Evolutionary conservation across 2,113 vertebrate species (phyloP).

Genomic region (Apodemus sylvaticus): DNA sequence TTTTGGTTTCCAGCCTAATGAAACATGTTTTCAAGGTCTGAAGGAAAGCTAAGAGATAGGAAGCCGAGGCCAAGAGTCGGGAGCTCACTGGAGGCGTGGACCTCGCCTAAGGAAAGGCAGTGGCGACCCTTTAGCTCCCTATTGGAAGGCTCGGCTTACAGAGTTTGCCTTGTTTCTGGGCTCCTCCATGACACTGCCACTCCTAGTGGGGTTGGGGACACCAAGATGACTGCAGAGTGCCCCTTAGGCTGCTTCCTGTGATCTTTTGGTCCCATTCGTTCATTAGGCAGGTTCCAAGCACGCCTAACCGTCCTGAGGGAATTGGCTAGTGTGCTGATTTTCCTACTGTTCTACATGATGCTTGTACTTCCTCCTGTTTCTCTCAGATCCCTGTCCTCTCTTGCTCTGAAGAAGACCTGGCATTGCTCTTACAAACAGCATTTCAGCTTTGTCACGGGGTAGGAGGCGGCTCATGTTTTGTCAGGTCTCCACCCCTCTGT

Average conservation of each 20-base stretch:
- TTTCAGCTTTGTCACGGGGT: neutral
- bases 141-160: neutral
- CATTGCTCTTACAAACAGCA: neutral
- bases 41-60: conserved; percentile 35
- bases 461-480: neutral
- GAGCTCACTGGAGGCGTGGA: neutral
- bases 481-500: neutral
- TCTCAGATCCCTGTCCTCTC: neutral
- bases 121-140: conserved; percentile 42
- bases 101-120: neutral
- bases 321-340: neutral
- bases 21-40: conserved; percentile 68
- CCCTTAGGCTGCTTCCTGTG: neutral
- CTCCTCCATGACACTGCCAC: rapidly evolving
- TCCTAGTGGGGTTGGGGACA: neutral
- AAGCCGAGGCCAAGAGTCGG: conserved; percentile 37
- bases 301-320: neutral
- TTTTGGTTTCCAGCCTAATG: conserved; percentile 65
- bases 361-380: neutral
- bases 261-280: neutral
- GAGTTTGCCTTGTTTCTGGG: conserved; percentile 14
- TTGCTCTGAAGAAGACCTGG: neutral
- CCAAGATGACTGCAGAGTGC: neutral
- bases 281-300: neutral
- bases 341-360: neutral